phyloP scores from a whole-genome alignment of 37 sponge, comb jelly and placozoan species.

The Axinella damicornis region DNA sequence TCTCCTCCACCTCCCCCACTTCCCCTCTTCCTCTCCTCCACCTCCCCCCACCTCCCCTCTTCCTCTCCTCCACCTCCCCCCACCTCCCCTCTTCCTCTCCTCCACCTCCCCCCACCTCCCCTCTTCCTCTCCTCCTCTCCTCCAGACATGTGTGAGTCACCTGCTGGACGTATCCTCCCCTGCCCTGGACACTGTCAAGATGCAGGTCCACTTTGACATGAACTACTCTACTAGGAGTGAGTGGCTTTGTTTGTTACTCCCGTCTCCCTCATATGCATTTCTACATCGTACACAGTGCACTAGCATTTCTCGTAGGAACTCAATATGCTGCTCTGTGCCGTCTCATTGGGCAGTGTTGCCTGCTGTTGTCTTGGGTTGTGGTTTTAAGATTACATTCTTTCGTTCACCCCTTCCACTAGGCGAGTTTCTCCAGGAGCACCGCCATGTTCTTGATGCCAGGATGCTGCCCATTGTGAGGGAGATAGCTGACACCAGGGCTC shows the following conservation, averaged over 20 bases:
- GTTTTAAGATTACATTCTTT: too few species aligned
- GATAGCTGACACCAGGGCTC: conserved; percentile 93
- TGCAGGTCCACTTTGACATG: conserved; percentile 99
- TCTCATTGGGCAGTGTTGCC: not conserved
- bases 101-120: not conserved
- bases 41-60: too few species aligned
- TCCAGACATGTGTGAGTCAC: conserved; percentile 81
- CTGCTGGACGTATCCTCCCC: conserved; percentile 83
- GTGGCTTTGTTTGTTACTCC: not conserved
- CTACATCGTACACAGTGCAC: not conserved
- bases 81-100: too few species aligned
- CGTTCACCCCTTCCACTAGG: conserved; percentile 37
- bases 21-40: too few species aligned
- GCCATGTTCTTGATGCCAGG: conserved; percentile 80
- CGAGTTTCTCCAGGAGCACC: conserved; percentile 95
- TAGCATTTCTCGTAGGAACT: not conserved
- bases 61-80: too few species aligned
- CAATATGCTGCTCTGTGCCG: not conserved
- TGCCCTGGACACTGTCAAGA: conserved; percentile 94
- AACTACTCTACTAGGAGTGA: conserved; percentile 94
- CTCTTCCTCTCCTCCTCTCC: not conserved
- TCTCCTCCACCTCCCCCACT: too few species aligned
- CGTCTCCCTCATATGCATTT: too few species aligned
- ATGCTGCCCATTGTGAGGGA: conserved; percentile 88
- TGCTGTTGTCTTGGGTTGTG: not conserved